Percentiles rank a stretch among this genome's conserved stretches.
Conservation (phyloP, 2,888 invertebrate genomes). For the Napeogenes inachia region DNA sequence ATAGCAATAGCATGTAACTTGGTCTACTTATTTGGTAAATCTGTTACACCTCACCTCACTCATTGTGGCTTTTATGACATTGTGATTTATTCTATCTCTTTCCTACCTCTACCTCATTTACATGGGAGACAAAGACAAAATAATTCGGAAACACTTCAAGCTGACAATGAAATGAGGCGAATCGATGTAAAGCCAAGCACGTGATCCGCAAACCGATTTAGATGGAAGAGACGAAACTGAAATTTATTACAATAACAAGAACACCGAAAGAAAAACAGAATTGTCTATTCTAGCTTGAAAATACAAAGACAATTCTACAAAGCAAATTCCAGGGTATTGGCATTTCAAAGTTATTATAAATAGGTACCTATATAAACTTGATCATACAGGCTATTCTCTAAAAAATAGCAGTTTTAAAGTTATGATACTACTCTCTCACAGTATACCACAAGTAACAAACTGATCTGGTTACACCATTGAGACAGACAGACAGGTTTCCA, state of each 20-base stretch:
- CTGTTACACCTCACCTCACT: conserved; percentile 31
- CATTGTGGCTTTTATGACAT: conserved; percentile 16
- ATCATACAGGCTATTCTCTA: not conserved
- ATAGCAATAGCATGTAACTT: conserved; percentile 33
- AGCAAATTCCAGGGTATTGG: too few species aligned
- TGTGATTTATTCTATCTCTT: too few species aligned
- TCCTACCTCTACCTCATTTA: too few species aligned
- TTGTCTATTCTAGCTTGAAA: not conserved
- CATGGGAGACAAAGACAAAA: conserved; percentile 15
- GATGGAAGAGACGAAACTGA: conserved; percentile 8
- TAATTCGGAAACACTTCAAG: conserved; percentile 20
- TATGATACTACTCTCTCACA: not conserved
- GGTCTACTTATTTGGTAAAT: conserved; percentile 30
- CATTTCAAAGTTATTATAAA: too few species aligned
- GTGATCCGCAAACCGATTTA: conserved; percentile 27
- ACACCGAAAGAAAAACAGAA: conserved; percentile 1
- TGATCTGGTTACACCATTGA: conserved; percentile 25
- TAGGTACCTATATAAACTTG: too few species aligned
- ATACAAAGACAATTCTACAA: too few species aligned
- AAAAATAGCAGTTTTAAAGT: too few species aligned
- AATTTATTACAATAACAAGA: conserved; percentile 7
- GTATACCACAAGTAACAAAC: conserved; percentile 17
- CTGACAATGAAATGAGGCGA: conserved; percentile 24
- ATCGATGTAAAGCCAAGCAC: conserved; percentile 28
- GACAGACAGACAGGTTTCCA: conserved; percentile 19